These are phyloP conservation scores for Macrotrachela quadricornifera DNA, from an alignment of 1,140 invertebrate species.

Conservation along the genomic window DNA sequence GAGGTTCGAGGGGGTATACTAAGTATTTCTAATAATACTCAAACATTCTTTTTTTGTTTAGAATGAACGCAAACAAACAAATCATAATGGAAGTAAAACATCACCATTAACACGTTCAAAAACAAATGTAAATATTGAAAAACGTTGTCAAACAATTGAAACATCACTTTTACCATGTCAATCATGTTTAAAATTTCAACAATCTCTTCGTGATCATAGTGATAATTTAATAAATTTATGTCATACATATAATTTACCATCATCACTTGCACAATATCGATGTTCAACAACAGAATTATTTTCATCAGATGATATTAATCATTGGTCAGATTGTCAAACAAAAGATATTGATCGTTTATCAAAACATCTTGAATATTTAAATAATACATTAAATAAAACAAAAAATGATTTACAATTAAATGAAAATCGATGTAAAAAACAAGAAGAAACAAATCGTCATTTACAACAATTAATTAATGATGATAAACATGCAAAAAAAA, in stretches of 20 bases:
- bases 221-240: constrained; percentile 7
- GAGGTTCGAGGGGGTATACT: too few species aligned
- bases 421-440: constrained; percentile 1
- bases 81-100: too few species aligned
- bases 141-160: constrained; percentile 7
- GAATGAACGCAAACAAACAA: too few species aligned
- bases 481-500: constrained; percentile 1
- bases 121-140: background rate
- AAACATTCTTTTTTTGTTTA: too few species aligned
- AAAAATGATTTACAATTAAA: constrained; percentile 1
- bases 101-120: too few species aligned
- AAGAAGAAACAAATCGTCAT: background rate
- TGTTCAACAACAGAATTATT: background rate
- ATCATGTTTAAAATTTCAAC: constrained; percentile 7
- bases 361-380: constrained; percentile 4
- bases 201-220: constrained; percentile 1
- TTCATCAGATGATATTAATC: constrained; percentile 3
- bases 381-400: background rate
- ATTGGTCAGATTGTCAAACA: constrained; percentile 1
- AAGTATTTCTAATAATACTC: too few species aligned
- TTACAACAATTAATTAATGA: constrained; percentile 1
- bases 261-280: background rate
- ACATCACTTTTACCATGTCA: constrained; percentile 6
- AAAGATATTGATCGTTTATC: constrained; percentile 1
- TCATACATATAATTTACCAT: constrained; percentile 1